Evolutionary conservation across 30 jellyfish, hydroid and myxozoan species (phyloP), one percentile per base, ranked within the genome.

Genomic region (Turritopsis rubra): DNA sequence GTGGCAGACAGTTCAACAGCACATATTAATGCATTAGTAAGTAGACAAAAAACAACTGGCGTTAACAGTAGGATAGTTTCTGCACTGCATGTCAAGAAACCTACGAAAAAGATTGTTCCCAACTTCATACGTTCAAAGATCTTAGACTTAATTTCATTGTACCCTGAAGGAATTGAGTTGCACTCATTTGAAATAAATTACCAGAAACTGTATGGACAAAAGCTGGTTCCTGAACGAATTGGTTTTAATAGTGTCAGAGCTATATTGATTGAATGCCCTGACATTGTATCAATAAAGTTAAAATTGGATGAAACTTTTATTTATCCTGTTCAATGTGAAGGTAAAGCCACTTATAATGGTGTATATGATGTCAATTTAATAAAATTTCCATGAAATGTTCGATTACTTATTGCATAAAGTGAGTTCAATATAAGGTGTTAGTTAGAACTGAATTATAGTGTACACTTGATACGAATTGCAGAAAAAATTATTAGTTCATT

Each of bases 1-100:
- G 86, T 86, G 28, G 93, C 95, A 20, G 97, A 90, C 76, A 66
- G 65, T 28, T 72, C 90, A 9, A 90, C 95, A 21, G 88, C 79
- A 66, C 97, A 90, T 75, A 90, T 90, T 53, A 73, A 77, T 54
- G 85, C 71, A 75, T 72, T 90, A 4, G 97, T 90, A 8, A 72
- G 79, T 18, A 83, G 72, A 28, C 97, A 90, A 76, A 90, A 78
- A 52, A 54, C 82, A 16, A 66, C 78, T 82, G 90, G 95, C 13
- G 75, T 29, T 54, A 81, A 85, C 21, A 86, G 90, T 29, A 81
- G 85, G 29, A 90, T 90, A 8, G 84, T 89, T 28, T 80, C 78
- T 21, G 52, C 81, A 19, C 71, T 28, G n/a, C 86, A 85, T 22
- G 88, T 74, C 60, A 29, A 89, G 24, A 92, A 88, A 8, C 88